Conservation (phyloP, 2,113 vertebrate genomes). For the Rhea americana region DNA sequence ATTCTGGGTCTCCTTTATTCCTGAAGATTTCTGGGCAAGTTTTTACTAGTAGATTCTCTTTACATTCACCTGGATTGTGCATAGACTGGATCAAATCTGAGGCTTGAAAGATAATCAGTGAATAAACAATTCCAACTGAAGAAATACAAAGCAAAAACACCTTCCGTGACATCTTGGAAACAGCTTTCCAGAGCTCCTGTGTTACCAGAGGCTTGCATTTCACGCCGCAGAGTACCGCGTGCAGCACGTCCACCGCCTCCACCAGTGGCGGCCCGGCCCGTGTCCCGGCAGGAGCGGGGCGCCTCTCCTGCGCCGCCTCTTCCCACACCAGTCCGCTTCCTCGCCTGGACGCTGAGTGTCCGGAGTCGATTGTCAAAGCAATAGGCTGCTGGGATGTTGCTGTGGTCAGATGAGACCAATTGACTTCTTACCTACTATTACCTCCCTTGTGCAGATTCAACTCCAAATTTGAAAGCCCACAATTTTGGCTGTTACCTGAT, state of each 20-base stretch:
- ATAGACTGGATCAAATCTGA: neutral
- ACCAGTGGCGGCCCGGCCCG: too few species aligned
- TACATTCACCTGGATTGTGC: constrained; percentile 8
- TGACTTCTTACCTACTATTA: neutral
- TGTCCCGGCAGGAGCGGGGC: too few species aligned
- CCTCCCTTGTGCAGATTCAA: neutral
- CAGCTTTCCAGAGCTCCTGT: neutral
- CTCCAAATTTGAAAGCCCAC: neutral
- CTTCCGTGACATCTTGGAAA: neutral
- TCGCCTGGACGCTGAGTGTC: neutral
- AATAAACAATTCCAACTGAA: neutral
- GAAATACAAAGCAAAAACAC: neutral
- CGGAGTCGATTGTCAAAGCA: constrained; percentile 59
- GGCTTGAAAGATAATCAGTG: neutral
- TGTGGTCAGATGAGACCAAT: neutral
- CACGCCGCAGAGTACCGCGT: neutral
- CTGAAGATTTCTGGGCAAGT: neutral
- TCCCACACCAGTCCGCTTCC: neutral
- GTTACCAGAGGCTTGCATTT: neutral
- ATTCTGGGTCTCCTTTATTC: neutral
- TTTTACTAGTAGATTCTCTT: constrained; percentile 1
- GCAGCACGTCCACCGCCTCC: neutral
- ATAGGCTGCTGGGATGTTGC: neutral
- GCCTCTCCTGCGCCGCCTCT: neutral
- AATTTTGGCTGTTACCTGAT: neutral